A percentile compares a stretch with the other conserved stretches of the same genome.
Conservation (phyloP, 2,888 invertebrate genomes). For the Drosophila mimica region DNA sequence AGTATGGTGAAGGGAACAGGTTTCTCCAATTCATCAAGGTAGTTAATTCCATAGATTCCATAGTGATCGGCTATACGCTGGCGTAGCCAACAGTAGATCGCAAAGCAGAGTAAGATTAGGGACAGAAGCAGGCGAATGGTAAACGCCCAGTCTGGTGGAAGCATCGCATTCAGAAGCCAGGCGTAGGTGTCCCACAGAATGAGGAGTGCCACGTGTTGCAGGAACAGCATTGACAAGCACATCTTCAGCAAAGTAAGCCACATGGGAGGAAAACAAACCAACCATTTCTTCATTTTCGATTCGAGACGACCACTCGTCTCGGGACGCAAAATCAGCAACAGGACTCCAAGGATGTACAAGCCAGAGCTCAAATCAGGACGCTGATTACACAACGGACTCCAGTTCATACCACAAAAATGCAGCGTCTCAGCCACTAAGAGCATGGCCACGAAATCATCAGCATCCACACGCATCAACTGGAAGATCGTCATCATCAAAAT, state of each 20-base stretch:
- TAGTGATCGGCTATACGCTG: neutral
- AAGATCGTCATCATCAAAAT: neutral
- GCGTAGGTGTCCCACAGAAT: constrained; percentile 32
- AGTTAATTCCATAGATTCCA: neutral
- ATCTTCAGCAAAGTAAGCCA: constrained; percentile 34
- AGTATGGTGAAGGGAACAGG: neutral
- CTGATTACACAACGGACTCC: constrained; percentile 33
- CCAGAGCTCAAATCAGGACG: constrained; percentile 47
- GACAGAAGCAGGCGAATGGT: constrained; percentile 29
- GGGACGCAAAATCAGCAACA: constrained; percentile 36
- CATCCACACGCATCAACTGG: constrained; percentile 28
- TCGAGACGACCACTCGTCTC: too few species aligned
- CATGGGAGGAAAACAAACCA: neutral
- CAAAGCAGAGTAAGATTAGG: constrained; percentile 1
- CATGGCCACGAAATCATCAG: constrained; percentile 27
- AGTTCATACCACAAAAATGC: constrained; percentile 31
- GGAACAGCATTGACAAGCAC: constrained; percentile 19
- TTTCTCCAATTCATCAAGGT: neutral
- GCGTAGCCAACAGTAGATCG: constrained; percentile 26
- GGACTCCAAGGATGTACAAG: constrained; percentile 31
- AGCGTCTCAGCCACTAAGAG: constrained; percentile 13
- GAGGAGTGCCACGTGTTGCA: constrained; percentile 43
- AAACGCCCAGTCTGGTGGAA: constrained; percentile 1
- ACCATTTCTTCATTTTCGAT: too few species aligned
- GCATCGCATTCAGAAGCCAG: constrained; percentile 24